These are phyloP conservation scores for Rapana venosa DNA, from an alignment of 2,888 invertebrate species.

Conservation along the genomic window DNA sequence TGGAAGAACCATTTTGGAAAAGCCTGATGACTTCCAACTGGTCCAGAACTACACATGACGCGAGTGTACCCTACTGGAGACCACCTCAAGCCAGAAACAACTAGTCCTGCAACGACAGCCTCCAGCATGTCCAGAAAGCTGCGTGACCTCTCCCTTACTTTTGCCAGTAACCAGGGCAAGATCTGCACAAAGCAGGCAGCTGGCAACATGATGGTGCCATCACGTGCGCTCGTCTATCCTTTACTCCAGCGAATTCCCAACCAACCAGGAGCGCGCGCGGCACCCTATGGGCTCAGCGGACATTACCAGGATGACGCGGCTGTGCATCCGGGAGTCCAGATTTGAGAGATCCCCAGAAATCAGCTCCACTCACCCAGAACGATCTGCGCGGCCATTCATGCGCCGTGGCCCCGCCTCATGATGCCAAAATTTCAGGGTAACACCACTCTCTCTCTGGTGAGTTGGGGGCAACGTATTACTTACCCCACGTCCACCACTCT, in stretches of 20 bases:
- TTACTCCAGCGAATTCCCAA: too few relatives aligned
- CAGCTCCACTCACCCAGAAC: constrained; percentile 48
- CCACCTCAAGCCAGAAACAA: constrained; percentile 39
- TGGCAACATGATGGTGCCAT: constrained; percentile 5
- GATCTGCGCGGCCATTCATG: constrained; percentile 44
- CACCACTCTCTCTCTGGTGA: constrained; percentile 44
- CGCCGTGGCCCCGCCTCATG: constrained; percentile 41
- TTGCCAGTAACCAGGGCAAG: constrained; percentile 31
- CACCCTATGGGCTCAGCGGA: constrained; percentile 9
- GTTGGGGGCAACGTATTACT: constrained; percentile 47
- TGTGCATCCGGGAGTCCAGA: neutral
- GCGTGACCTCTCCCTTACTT: neutral
- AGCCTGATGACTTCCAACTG: constrained; percentile 52
- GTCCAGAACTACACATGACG: too few relatives aligned
- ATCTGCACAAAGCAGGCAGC: constrained; percentile 39
- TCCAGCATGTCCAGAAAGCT: constrained; percentile 42
- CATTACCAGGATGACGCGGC: constrained; percentile 23
- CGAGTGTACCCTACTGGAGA: too few relatives aligned
- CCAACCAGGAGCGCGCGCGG: neutral
- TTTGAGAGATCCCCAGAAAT: constrained; percentile 44
- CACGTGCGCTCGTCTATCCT: neutral
- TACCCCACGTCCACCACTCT: constrained; percentile 40
- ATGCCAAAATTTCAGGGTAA: constrained; percentile 46
- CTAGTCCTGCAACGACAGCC: constrained; percentile 38
- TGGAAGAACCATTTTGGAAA: constrained; percentile 50